Percentiles rank a stretch among this genome's conserved stretches.
phyloP scores from a whole-genome alignment of 2,888 invertebrate species.

The Pheosia gnoma region DNA sequence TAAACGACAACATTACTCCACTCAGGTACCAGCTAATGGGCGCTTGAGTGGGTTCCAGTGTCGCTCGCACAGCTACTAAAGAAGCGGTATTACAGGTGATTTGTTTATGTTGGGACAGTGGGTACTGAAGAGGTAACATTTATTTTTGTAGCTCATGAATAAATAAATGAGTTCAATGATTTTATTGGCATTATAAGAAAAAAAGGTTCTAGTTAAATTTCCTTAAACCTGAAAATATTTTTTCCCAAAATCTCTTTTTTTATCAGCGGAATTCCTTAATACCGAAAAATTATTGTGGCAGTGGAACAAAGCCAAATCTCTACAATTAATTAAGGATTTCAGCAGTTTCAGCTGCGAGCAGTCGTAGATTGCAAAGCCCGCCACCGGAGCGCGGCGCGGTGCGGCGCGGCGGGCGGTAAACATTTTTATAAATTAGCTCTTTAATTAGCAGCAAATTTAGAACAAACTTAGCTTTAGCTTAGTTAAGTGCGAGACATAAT shows the following conservation, averaged over 20 bases:
- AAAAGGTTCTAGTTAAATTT: no score
- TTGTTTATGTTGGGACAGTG: not conserved
- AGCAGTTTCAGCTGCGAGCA: slow-evolving; percentile 9
- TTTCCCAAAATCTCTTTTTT: not conserved
- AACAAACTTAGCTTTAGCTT: not conserved
- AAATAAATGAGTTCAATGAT: no score
- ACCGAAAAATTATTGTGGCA: not conserved
- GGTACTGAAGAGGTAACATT: not conserved
- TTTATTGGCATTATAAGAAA: no score
- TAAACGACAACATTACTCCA: not conserved
- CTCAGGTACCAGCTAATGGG: not conserved
- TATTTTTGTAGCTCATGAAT: not conserved
- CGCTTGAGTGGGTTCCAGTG: not conserved
- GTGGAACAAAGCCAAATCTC: slow-evolving; percentile 8
- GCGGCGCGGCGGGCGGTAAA: not conserved
- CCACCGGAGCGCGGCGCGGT: not conserved
- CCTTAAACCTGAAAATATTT: not conserved
- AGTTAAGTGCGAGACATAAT: not conserved
- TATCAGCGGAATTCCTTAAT: slow-evolving; percentile 3
- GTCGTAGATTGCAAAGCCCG: not conserved
- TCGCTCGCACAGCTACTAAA: not conserved
- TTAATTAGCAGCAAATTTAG: not conserved
- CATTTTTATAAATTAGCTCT: slow-evolving; percentile 4
- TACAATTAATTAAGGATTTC: slow-evolving; percentile 11
- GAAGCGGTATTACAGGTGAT: not conserved